Conservation (phyloP, 2,113 vertebrate genomes). For the Phrynosoma blainvillii region DNA sequence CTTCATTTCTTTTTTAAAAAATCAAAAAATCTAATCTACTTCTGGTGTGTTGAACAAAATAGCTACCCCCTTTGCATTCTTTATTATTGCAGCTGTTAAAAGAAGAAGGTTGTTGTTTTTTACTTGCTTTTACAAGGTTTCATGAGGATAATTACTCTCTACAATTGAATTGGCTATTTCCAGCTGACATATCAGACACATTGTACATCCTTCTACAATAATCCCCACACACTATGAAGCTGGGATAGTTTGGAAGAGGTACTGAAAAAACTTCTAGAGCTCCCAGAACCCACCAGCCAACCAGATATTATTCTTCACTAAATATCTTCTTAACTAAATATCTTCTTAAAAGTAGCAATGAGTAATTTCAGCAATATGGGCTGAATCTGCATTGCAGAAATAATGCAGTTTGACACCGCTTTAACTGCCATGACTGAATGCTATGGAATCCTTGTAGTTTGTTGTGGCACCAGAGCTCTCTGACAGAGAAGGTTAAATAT, state of each 20-base stretch:
- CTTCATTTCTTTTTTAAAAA: not conserved
- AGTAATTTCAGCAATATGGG: no score
- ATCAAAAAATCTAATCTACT: not conserved
- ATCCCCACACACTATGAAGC: not conserved
- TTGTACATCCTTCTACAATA: not conserved
- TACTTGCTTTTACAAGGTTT: not conserved
- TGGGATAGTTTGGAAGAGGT: not conserved
- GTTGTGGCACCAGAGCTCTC: no score
- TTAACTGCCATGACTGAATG: no score
- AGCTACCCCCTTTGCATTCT: conserved; percentile 57
- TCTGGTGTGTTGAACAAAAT: conserved; percentile 6
- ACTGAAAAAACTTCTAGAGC: no score
- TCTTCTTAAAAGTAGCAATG: no score
- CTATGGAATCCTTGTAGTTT: no score
- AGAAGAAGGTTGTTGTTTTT: not conserved
- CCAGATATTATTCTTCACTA: no score
- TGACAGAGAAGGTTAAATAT: no score
- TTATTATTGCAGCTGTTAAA: conserved; percentile 62
- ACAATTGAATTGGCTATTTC: not conserved
- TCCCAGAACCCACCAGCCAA: no score
- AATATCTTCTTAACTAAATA: no score
- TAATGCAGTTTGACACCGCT: no score
- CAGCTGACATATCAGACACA: not conserved
- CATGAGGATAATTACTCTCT: not conserved
- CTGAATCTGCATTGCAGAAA: no score